These are phyloP conservation scores for Nothobranchius furzeri DNA, from an alignment of 2,113 vertebrate genomes.

Conservation along the genomic window DNA sequence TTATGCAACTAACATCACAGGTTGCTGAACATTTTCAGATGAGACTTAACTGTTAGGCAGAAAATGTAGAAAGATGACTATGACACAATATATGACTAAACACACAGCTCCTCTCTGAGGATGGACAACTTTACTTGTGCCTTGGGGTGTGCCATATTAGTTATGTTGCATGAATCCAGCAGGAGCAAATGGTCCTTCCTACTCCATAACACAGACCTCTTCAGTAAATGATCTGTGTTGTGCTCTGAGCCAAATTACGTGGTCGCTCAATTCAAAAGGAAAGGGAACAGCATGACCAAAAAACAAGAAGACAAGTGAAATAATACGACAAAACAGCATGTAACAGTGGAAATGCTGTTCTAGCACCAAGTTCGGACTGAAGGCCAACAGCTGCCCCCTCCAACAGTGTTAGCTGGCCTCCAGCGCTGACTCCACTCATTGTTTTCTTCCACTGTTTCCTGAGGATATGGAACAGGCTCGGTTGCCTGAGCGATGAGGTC, in stretches of 20 bases:
- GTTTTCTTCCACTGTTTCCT: slow-evolving; percentile 72
- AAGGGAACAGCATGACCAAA: slow-evolving; percentile 10
- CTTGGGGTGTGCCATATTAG: slow-evolving; percentile 28
- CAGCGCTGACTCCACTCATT: slow-evolving; percentile 61
- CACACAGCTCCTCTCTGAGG: background rate
- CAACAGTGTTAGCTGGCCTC: slow-evolving; percentile 35
- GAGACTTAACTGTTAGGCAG: no score
- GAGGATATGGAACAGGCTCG: slow-evolving; percentile 73
- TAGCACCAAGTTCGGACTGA: slow-evolving; percentile 26
- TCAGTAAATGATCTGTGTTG: slow-evolving; percentile 57
- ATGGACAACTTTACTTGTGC: slow-evolving; percentile 16
- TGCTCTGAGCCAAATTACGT: slow-evolving; percentile 37
- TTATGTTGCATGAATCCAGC: slow-evolving; percentile 55
- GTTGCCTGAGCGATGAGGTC: slow-evolving; percentile 75
- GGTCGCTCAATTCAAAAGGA: slow-evolving; percentile 15
- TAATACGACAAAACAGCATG: slow-evolving; percentile 4
- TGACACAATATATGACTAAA: background rate
- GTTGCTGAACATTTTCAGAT: no score
- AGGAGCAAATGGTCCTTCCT: slow-evolving; percentile 43
- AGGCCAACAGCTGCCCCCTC: slow-evolving; percentile 21
- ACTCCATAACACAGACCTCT: slow-evolving; percentile 46
- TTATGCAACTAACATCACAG: no score
- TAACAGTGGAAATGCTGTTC: slow-evolving; percentile 25
- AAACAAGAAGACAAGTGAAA: slow-evolving; percentile 32
- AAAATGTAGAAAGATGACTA: no score